Conservation (phyloP, 2,113 vertebrate genomes). For the Tachysurus vachellii region DNA sequence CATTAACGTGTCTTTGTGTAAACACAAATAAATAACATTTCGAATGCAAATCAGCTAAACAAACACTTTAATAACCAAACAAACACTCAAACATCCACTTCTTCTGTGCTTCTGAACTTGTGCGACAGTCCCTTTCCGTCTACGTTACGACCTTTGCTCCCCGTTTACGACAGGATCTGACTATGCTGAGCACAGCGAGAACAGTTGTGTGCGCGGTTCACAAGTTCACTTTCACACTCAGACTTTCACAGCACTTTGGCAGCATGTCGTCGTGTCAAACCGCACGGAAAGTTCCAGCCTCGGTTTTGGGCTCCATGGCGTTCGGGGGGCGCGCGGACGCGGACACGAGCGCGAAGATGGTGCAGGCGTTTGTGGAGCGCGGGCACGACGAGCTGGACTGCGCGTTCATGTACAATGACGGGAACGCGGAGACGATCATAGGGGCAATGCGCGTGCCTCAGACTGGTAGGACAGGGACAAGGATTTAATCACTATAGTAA, state of each 20-base stretch:
- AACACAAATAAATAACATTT: background rate
- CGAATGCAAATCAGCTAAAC: background rate
- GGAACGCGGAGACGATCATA: conserved; percentile 83
- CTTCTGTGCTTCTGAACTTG: conserved; percentile 44
- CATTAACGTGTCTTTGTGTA: no score
- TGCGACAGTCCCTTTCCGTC: conserved; percentile 59
- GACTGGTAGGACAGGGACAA: conserved; percentile 61
- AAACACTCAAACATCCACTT: background rate
- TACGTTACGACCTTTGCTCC: conserved; percentile 50
- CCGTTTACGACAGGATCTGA: conserved; percentile 30
- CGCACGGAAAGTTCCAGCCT: conserved; percentile 59
- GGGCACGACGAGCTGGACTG: conserved; percentile 82
- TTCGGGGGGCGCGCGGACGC: conserved; percentile 81
- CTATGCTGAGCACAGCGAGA: conserved; percentile 56
- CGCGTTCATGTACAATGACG: conserved; percentile 84
- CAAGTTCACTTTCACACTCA: background rate
- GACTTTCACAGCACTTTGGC: background rate
- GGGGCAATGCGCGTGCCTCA: conserved; percentile 77
- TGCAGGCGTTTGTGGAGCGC: conserved; percentile 75
- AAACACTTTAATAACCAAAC: background rate
- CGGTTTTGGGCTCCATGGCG: conserved; percentile 86
- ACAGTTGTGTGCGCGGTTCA: conserved; percentile 23
- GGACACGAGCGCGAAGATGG: conserved; percentile 71
- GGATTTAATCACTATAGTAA: background rate
- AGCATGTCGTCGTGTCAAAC: conserved; percentile 65